Base-by-base conservation (phyloP, 2,113 vertebrate genomes). In the Nanger granti region DNA sequence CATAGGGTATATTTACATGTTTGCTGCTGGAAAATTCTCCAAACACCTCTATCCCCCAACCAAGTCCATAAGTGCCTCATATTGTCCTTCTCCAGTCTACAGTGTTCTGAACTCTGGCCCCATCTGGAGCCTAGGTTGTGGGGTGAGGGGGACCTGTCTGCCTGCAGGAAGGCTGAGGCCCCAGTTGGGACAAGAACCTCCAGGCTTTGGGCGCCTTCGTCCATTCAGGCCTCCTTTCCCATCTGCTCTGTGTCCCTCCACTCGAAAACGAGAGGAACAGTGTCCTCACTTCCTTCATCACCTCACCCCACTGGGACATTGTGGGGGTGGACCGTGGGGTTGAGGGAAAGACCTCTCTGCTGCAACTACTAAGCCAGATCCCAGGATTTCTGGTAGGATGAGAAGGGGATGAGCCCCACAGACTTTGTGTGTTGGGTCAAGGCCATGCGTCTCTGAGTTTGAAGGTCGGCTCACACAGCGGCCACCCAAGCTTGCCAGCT, bases 101-200 rank as follows among this genome's bases (percentile, higher is more conserved):
- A 79, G 37, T n/a, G 12, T 20, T 73, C 47, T 54, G 60, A 34
- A 49, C 83, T 52, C 44, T 28, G 28, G 7, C 79, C 28, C 14
- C 14, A 7, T 31, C 57, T 44, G 62, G 87, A 24, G 41, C 86
- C 52, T 44, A 85, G 60, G 83, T 49, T 52, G 3, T 29, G 69
- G 41, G 87, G 85, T 24, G 34, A 91, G 49, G 86, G 90, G 34
- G 49, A 73, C 41, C 60, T 64, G 52, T 55, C 87, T 69, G 1
- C 95, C 84, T 4, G 54, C 20, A 89, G 93, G 14, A 96, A 17
- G 52, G 79, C 60, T 3, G 59, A 34, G 54, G 69, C 87, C 24
- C 15, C 34, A 4, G 76, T 10, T 0, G 0, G 0, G 1, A 14
- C 11, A 41, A 62, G 84, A 15, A 47, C 59, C 49, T 31, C 90